phyloP scores from a whole-genome alignment of 2,113 vertebrate genomes.

The Pyrgilauda ruficollis region DNA sequence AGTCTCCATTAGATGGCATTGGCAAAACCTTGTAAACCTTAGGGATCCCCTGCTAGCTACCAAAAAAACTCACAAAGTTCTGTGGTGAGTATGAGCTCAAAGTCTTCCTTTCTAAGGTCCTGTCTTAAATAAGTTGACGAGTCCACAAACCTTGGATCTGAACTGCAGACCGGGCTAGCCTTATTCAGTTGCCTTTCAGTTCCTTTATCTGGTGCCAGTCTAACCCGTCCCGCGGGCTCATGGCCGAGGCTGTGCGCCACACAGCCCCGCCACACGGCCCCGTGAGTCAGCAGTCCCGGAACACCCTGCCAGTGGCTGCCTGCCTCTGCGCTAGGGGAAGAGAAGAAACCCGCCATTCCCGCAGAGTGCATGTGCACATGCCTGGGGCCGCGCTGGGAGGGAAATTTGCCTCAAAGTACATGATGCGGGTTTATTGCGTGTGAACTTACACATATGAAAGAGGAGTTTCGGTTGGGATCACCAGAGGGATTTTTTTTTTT shows the following conservation, averaged over 20 bases:
- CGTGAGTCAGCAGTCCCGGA: not conserved
- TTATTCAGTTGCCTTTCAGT: not conserved
- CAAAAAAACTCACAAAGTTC: not conserved
- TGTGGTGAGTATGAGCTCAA: not conserved
- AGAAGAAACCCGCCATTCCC: no score
- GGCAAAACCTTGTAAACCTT: not conserved
- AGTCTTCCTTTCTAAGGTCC: not conserved
- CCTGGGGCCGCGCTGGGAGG: not conserved
- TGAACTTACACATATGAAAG: not conserved
- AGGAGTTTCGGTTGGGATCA: not conserved
- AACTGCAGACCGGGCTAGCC: not conserved
- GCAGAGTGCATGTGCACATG: accelerated
- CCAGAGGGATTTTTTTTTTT: not conserved
- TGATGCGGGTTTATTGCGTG: not conserved
- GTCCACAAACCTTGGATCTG: not conserved
- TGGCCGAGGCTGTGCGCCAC: not conserved
- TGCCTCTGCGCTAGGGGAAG: accelerated
- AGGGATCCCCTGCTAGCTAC: not conserved
- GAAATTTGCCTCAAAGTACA: not conserved
- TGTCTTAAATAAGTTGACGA: not conserved
- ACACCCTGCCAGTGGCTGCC: not conserved
- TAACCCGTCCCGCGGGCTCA: not conserved
- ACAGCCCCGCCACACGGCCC: not conserved
- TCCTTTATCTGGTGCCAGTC: not conserved
- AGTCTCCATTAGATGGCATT: not conserved